phyloP scores from a whole-genome alignment of 2,888 invertebrate genomes.

The Dastarcus helophoroides region DNA sequence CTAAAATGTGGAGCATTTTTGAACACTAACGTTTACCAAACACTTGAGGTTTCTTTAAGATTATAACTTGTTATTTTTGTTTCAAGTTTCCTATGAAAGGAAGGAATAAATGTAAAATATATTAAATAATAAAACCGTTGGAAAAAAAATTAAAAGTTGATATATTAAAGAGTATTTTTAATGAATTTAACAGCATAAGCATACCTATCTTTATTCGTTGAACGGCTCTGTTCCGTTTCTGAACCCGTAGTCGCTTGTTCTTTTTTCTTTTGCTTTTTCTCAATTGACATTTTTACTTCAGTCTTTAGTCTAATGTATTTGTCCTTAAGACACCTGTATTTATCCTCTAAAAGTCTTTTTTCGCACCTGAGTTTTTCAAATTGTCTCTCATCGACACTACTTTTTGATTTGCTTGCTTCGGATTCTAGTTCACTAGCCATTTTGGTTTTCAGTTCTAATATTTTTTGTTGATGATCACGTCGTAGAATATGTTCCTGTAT shows the following conservation, averaged over 20 bases:
- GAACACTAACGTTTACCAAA: no score
- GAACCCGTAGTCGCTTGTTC: conserved; percentile 54
- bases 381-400: conserved; percentile 27
- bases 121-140: no score
- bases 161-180: background rate
- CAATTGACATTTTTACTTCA: conserved; percentile 66
- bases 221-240: conserved; percentile 68
- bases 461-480: conserved; percentile 54
- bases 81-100: no score
- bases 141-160: no score
- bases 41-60: no score
- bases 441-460: conserved; percentile 52
- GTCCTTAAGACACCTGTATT: conserved; percentile 69
- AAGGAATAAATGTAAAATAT: no score
- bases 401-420: conserved; percentile 13
- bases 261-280: conserved; percentile 57
- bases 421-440: conserved; percentile 40
- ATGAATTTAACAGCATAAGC: conserved; percentile 4
- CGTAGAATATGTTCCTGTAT: conserved; percentile 33
- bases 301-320: conserved; percentile 71
- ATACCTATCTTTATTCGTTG: conserved; percentile 45
- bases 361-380: conserved; percentile 59
- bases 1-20: no score
- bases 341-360: conserved; percentile 61
- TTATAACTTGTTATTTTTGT: no score